Evolutionary conservation across 1,140 invertebrate genomes (phyloP).

Genomic region (Ceratina japonica): DNA sequence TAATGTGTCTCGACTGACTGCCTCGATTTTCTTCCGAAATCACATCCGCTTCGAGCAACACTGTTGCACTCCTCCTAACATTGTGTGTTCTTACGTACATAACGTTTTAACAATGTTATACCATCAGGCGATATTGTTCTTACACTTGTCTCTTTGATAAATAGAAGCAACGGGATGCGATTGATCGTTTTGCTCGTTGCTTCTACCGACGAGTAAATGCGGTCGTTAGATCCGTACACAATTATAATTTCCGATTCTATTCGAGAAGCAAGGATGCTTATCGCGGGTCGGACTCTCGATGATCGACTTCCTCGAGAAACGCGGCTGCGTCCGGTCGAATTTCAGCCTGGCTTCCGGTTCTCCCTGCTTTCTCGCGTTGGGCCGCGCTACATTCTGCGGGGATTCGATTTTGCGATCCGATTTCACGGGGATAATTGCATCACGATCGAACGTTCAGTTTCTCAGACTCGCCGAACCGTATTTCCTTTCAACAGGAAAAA

Average conservation of each 20-base stretch:
- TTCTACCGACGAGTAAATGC: background rate
- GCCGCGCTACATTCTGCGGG: background rate
- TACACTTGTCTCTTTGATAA: too few relatives aligned
- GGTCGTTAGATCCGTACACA: background rate
- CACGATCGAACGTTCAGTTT: background rate
- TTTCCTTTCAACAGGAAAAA: too few relatives aligned
- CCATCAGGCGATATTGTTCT: too few relatives aligned
- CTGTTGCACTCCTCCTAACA: too few relatives aligned
- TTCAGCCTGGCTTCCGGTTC: slow-evolving; percentile 4
- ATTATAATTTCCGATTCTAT: slow-evolving; percentile 26
- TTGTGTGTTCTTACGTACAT: too few relatives aligned
- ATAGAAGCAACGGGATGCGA: too few relatives aligned
- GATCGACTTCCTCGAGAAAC: slow-evolving; percentile 41
- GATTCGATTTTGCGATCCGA: background rate
- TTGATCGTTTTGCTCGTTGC: background rate
- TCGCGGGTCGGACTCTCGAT: background rate
- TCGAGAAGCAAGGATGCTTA: slow-evolving; percentile 11
- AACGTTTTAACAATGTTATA: too few relatives aligned
- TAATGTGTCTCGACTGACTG: too few relatives aligned
- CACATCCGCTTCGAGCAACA: too few relatives aligned
- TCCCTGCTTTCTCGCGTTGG: background rate
- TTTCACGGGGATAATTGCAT: background rate
- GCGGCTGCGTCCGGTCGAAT: slow-evolving; percentile 2
- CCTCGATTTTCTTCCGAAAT: too few relatives aligned
- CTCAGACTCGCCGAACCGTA: background rate